phyloP scores from a whole-genome alignment of 2,888 invertebrate genomes.

The Allolobophora icterica region DNA sequence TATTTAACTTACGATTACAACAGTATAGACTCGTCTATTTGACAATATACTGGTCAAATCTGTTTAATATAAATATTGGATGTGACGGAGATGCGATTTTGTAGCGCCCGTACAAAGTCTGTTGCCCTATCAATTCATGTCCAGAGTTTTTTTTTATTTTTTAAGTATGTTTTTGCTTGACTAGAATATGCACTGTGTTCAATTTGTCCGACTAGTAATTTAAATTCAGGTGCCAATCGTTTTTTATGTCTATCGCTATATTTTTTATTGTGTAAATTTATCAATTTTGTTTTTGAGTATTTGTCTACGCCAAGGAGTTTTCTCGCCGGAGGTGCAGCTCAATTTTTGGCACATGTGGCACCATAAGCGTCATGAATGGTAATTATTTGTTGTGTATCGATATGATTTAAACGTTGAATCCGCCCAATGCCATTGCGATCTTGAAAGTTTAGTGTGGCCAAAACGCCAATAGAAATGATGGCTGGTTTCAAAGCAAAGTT shows the following conservation, averaged over 20 bases:
- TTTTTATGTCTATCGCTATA: background rate
- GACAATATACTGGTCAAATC: background rate
- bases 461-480: no score
- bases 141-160: background rate
- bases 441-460: no score
- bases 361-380: no score
- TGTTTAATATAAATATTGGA: background rate
- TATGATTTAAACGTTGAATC: no score
- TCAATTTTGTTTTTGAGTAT: background rate
- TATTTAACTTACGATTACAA: no score
- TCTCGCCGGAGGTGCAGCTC: no score
- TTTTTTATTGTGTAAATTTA: background rate
- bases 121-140: background rate
- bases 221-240: conserved; percentile 1
- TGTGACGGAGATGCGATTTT: background rate
- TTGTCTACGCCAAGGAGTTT: background rate
- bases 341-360: no score
- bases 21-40: no score
- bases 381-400: no score
- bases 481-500: no score
- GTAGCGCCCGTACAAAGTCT: background rate
- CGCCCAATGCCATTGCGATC: no score
- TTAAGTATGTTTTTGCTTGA: background rate
- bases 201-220: conserved; percentile 7
- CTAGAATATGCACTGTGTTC: conserved; percentile 10